Base-by-base conservation (phyloP, 2,113 vertebrate species). In the Phyllostomus hastatus region DNA sequence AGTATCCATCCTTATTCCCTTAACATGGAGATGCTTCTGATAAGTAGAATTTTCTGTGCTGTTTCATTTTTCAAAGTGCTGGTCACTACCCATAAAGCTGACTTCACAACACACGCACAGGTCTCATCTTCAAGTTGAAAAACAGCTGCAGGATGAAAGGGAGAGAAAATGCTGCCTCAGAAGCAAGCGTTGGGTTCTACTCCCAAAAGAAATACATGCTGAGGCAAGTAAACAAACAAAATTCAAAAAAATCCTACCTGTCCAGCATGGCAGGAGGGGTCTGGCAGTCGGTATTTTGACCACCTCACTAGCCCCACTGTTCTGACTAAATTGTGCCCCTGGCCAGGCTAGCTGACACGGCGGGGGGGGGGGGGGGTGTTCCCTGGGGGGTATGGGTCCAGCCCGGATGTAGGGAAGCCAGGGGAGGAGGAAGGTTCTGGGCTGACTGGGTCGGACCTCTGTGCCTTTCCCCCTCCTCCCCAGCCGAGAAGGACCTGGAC, bases 401-500 rank as follows among this genome's bases (percentile, higher is more conserved):
- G 54, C 28, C 41, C 11, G 64, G 70, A 1, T 10, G 33, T 22
- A 43, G 22, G 17, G 24, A 24, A 31, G 26, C 38, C 35, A 5
- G 20, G n/a, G 33, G 2, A 1, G 12, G 4, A 52, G 52, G 59
- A 26, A 66, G 35, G 46, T 5, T 52, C 33, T 11, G 48, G 78
- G 12, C 46, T 5, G 33, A 31, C 78, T n/a, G 1, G 12, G 41
- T 31, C 72, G 57, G 35, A 46, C 41, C 19, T 7, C 33, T n/a
- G 5, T 16, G 88, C 12, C 76, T 31, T 75, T 93, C 95, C 78
- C 84, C 87, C 72, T 96, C 66, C 84, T 70, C 61, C 66, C 46
- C 90, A 98, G 98, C 99, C 66, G 99, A 99, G 98, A 99, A 99
- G 98, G 99, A 99, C 96, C 98, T 99, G 88, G 99, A 99, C 61